Percentiles rank a stretch among this genome's conserved stretches.
phyloP scores from a whole-genome alignment of 2,888 invertebrate species.

The Cosmorhoe ocellata region DNA sequence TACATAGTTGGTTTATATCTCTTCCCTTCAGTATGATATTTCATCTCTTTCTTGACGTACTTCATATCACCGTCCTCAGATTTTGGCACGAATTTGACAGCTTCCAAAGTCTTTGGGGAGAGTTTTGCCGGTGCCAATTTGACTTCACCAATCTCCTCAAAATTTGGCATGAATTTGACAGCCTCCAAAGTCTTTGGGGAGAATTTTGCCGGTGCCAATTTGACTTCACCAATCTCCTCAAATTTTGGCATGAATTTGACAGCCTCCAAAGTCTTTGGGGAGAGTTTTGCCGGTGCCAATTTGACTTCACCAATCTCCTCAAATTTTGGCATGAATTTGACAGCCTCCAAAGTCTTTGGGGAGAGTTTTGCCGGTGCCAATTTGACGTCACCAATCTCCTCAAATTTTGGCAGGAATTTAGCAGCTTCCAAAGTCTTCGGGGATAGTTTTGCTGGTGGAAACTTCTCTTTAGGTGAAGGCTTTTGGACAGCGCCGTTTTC shows the following conservation, averaged over 20 bases:
- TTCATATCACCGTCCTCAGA: constrained; percentile 25
- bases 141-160: too few species aligned
- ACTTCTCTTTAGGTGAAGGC: constrained; percentile 11
- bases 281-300: not conserved
- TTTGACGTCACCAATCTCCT: too few species aligned
- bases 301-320: too few species aligned
- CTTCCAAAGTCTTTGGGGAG: too few species aligned
- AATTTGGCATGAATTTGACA: too few species aligned
- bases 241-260: constrained; percentile 38
- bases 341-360: constrained; percentile 39
- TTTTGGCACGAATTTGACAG: too few species aligned
- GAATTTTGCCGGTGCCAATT: too few species aligned
- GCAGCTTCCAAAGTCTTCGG: constrained; percentile 38
- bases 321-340: constrained; percentile 37
- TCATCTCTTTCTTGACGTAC: constrained; percentile 35
- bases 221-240: too few species aligned
- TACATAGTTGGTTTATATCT: constrained; percentile 41
- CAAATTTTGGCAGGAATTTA: constrained; percentile 35
- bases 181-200: too few species aligned
- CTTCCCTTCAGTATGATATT: constrained; percentile 53
- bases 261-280: constrained; percentile 38
- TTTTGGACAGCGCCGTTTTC: constrained; percentile 45
- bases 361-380: not conserved
- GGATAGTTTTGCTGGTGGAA: constrained; percentile 9
- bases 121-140: too few species aligned